Evolutionary conservation across 2,888 invertebrate genomes (phyloP).

Genomic region (Tetanocera ferruginea): DNA sequence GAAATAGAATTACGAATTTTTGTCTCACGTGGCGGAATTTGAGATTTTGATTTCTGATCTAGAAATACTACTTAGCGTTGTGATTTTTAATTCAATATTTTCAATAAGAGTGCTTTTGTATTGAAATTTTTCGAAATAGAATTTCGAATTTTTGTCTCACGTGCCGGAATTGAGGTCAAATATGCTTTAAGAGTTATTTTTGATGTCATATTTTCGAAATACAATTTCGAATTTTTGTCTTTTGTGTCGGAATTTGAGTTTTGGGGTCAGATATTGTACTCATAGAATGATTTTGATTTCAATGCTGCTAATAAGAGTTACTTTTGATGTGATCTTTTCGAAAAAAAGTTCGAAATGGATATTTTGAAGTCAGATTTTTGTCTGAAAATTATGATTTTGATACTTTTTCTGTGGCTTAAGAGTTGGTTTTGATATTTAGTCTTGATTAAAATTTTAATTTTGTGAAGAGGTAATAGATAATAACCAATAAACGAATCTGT

Average conservation of each 20-base stretch:
- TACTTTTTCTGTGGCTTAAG: neutral
- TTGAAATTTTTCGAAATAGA: neutral
- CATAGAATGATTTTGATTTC: too few relatives aligned
- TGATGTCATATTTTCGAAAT: neutral
- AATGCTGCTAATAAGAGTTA: neutral
- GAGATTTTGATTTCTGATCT: neutral
- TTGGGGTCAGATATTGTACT: too few relatives aligned
- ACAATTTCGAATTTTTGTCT: neutral
- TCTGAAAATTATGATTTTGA: neutral
- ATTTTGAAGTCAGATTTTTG: neutral
- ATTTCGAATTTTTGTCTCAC: neutral
- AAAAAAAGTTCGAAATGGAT: neutral
- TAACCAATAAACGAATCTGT: too few relatives aligned
- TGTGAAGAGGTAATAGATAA: too few relatives aligned
- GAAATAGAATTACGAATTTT: neutral
- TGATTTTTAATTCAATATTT: neutral
- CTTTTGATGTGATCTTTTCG: neutral
- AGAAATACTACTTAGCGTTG: too few relatives aligned
- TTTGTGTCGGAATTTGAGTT: too few relatives aligned
- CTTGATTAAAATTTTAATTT: too few relatives aligned
- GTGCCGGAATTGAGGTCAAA: neutral
- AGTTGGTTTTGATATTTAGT: too few relatives aligned
- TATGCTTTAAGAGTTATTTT: neutral
- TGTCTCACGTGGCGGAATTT: neutral
- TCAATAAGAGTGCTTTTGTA: neutral